Percentiles rank a stretch among this genome's conserved stretches.
Evolutionary conservation across 2,113 vertebrate genomes (phyloP).

Genomic region (Elaphurus davidianus): DNA sequence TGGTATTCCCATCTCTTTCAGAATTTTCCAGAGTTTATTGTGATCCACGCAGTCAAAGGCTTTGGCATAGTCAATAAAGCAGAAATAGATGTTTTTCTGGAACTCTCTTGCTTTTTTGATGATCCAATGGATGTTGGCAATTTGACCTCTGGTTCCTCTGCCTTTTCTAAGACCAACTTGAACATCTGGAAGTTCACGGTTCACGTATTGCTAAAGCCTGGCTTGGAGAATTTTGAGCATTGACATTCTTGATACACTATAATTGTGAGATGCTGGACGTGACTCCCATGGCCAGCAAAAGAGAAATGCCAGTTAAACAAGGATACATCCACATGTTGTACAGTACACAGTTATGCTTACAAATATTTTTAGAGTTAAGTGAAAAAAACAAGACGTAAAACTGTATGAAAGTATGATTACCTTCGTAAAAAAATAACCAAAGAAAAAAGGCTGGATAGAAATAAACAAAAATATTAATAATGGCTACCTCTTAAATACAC

Average conservation of each 20-base stretch:
- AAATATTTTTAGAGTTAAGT: constrained; percentile 17
- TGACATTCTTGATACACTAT: not conserved
- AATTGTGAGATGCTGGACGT: not conserved
- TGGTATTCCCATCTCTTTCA: too few species aligned
- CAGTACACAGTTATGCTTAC: not conserved
- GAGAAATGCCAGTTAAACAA: not conserved
- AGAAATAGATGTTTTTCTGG: too few species aligned
- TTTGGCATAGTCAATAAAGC: too few species aligned
- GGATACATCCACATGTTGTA: not conserved
- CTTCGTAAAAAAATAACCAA: not conserved
- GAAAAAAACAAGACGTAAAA: not conserved
- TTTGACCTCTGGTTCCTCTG: too few species aligned
- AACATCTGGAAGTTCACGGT: too few species aligned
- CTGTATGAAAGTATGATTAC: not conserved
- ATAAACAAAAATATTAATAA: constrained; percentile 39
- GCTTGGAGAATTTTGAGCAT: too few species aligned
- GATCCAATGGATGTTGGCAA: too few species aligned
- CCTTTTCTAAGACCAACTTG: too few species aligned
- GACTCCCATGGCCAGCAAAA: not conserved
- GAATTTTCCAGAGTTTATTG: too few species aligned
- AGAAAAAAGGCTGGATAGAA: not conserved
- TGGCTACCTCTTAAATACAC: not conserved
- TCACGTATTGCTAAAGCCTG: too few species aligned
- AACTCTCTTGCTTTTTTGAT: too few species aligned
- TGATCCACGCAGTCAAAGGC: too few species aligned